These are phyloP conservation scores for Phylloscopus whistleri DNA, from an alignment of 2,113 vertebrate genomes.

Conservation along the genomic window DNA sequence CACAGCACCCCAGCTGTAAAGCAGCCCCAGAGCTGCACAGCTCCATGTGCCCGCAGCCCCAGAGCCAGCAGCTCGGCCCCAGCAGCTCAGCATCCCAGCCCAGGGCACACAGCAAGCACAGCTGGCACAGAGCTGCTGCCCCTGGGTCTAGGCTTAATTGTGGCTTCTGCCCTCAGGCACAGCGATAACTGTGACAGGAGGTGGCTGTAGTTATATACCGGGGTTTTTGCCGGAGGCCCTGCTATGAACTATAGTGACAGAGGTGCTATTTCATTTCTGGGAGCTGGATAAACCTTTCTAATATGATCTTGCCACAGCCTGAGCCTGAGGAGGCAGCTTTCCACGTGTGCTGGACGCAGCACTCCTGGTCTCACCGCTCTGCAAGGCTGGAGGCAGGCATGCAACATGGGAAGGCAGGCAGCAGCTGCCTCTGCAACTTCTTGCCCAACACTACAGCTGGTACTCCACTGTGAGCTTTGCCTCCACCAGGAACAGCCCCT, in stretches of 20 bases:
- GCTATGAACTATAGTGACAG: background rate
- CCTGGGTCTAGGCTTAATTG: rapidly evolving
- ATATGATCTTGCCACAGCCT: background rate
- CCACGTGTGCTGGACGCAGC: background rate
- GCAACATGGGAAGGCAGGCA: background rate
- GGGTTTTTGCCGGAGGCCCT: background rate
- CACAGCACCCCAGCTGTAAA: background rate
- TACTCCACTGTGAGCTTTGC: background rate
- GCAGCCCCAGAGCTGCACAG: background rate
- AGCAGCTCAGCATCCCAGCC: background rate
- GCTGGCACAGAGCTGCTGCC: background rate
- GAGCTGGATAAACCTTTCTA: background rate
- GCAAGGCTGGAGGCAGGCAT: background rate
- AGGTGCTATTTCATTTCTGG: background rate
- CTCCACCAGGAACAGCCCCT: background rate
- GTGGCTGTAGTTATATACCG: background rate
- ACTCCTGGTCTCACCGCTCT: background rate
- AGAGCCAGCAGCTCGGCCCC: background rate
- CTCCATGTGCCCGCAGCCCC: background rate
- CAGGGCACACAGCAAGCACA: background rate
- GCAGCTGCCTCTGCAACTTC: background rate
- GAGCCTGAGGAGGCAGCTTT: background rate
- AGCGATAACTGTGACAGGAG: background rate
- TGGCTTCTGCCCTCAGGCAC: background rate
- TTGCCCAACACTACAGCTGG: background rate